Evolutionary conservation across 2,797 vertebrate genomes (phyloP), one percentile per base, ranked within the genome.

Genomic region (Myotis planiceps): DNA sequence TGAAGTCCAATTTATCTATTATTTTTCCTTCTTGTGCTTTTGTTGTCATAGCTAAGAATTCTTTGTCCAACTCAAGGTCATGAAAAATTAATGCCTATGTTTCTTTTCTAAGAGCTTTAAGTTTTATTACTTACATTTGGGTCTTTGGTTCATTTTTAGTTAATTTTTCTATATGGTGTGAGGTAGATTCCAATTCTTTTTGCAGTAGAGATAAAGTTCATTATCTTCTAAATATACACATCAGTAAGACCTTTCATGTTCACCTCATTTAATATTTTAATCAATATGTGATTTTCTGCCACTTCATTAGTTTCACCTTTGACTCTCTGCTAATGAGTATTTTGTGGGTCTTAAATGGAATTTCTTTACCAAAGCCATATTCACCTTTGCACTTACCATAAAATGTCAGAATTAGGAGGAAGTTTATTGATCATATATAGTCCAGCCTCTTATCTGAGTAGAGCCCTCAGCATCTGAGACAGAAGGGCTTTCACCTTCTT

Each of bases 291-390:
- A 83, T 89, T 92, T 76, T 87, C 66, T 95, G 42, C 47, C 37
- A 72, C n/a, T 89, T 96, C 16, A 55, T 91, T 97, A 72, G 37
- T 96, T 88, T 97, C 21, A 94, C 19, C 51, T 88, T 23, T 92
- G 55, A 78, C 45, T 85, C 51, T 58, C 42, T 92, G 37, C 9
- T 94, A 72, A 68, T 92, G 69, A 87, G 4, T 96, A 92, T 95
- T 95, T 94, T 94, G 29, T 90, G 95, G 49, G 32, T 63, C 66
- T 79, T 80, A 85, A 88, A 25, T 90, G 53, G 14, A 95, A n/a
- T 83, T 81, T 75, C 45, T 89, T 87, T 90, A 85, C 45, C 51
- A 89, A 92, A 96, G 60, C 18, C 8, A 1, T 90, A 55, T 68
- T 92, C 92, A 79, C 58, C 37, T 94, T 96, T 96, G 49, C 10